A percentile compares a stretch with the other conserved stretches of the same genome.
phyloP scores from a whole-genome alignment of 92 coral and sea anemone species.

The Isaurus tuberculatus region DNA sequence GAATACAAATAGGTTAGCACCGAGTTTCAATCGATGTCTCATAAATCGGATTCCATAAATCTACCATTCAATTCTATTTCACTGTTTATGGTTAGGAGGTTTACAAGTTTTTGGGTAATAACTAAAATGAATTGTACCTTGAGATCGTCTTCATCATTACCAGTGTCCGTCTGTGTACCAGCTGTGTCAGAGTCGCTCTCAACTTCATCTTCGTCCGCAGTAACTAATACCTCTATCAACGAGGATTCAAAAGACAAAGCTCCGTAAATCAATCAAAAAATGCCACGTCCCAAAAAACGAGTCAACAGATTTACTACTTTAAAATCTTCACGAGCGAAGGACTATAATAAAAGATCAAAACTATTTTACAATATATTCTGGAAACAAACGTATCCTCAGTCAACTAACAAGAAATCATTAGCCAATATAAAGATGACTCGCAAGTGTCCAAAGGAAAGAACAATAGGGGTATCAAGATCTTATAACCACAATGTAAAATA shows the following conservation, averaged over 20 bases:
- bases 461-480: constrained; percentile 54
- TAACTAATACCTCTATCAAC: constrained; percentile 62
- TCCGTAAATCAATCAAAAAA: constrained; percentile 55
- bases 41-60: no score
- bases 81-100: background rate
- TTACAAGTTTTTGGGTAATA: background rate
- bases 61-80: background rate
- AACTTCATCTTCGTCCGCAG: constrained; percentile 89
- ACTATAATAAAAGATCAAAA: background rate
- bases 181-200: constrained; percentile 80
- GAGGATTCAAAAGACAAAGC: constrained; percentile 24
- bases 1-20: no score
- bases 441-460: constrained; percentile 59
- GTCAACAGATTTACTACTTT: constrained; percentile 22
- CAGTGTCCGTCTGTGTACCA: constrained; percentile 67
- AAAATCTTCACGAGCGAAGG: background rate
- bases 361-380: background rate
- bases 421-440: constrained; percentile 58
- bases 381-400: constrained; percentile 60
- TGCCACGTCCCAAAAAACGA: constrained; percentile 82
- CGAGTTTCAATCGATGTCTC: background rate
- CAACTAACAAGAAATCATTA: constrained; percentile 65
- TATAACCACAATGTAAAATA: constrained; percentile 48
- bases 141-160: constrained; percentile 66
- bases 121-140: background rate